Evolutionary conservation across 2,797 vertebrate genomes (phyloP), one percentile per base, ranked within the genome.

Genomic region (Enteromius mattozi): DNA sequence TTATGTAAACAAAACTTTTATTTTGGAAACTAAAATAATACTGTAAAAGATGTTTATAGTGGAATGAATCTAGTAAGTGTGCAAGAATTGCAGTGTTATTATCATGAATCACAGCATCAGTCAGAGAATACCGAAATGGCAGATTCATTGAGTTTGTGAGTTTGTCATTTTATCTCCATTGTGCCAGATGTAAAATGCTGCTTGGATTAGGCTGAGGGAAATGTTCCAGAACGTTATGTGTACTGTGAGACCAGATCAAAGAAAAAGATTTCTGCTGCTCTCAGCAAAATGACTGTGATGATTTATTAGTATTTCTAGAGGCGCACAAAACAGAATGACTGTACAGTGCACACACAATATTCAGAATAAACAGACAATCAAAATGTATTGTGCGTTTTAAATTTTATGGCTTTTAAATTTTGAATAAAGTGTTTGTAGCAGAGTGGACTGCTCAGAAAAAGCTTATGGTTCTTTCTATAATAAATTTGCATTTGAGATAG

Each of bases 211-310:
- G 27, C 27, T 30, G 61, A 63, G 27, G 42, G 54, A 87, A 83
- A 77, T 83, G 71, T 30, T 63, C 61, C 61, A 30, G 61, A 74
- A 65, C 27, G 16, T 40, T 19, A 51, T 66, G 78, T 80, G 68
- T 16, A 27, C 77, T 80, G 70, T 75, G 78, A 74, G 59, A 70
- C 10, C 35, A 74, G 66, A 87, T 82, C 80, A 82, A 87, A 59
- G 37, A 45, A 80, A 82, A 87, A 21, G 33, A 65, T 33, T 74
- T 77, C 37, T 61, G 42, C 10, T 35, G 33, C 42, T 79, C 65
- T 27, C 61, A 9, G n/a, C 69, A 80, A 80, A 61, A 21, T 71
- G 33, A n/a, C 13, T 14, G 33, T 14, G 61, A 70, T 47, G 54
- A 81, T 40, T 74, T 79, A 85, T 82, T 76, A 65, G 42, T 79